A percentile compares a stretch with the other conserved stretches of the same genome.
phyloP scores from a whole-genome alignment of 2,888 invertebrate species.

The Dorcus parallelipipedus region DNA sequence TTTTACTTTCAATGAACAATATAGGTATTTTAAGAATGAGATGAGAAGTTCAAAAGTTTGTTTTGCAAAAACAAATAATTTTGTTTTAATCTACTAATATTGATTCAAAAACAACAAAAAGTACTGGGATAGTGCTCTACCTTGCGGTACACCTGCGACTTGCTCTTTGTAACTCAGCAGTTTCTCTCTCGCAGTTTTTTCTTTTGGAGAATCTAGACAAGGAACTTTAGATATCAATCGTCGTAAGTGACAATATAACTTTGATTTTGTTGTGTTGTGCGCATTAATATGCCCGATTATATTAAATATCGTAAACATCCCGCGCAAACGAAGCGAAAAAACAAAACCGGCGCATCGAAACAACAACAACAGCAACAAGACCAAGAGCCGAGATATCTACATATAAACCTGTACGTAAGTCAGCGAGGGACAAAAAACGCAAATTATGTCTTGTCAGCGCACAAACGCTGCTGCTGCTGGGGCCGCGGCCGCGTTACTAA shows the following conservation, averaged over 20 bases:
- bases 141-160: too few species aligned
- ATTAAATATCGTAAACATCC: constrained; percentile 12
- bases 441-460: constrained; percentile 40
- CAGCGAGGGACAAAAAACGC: constrained; percentile 32
- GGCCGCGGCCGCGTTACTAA: constrained; percentile 21
- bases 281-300: constrained; percentile 1
- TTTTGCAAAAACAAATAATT: too few species aligned
- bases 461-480: constrained; percentile 14
- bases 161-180: too few species aligned
- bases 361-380: constrained; percentile 26
- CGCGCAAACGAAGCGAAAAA: constrained; percentile 17
- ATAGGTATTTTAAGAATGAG: too few species aligned
- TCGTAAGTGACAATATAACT: background rate
- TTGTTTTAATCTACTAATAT: too few species aligned
- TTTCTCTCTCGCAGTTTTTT: too few species aligned
- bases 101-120: too few species aligned
- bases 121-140: too few species aligned
- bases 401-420: constrained; percentile 38
- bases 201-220: too few species aligned
- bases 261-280: background rate
- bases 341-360: constrained; percentile 16
- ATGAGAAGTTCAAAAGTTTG: too few species aligned
- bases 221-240: too few species aligned
- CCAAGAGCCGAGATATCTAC: constrained; percentile 31
- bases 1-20: too few species aligned